These are phyloP conservation scores for Girardinus metallicus DNA, from an alignment of 2,797 vertebrate species.

Conservation along the genomic window DNA sequence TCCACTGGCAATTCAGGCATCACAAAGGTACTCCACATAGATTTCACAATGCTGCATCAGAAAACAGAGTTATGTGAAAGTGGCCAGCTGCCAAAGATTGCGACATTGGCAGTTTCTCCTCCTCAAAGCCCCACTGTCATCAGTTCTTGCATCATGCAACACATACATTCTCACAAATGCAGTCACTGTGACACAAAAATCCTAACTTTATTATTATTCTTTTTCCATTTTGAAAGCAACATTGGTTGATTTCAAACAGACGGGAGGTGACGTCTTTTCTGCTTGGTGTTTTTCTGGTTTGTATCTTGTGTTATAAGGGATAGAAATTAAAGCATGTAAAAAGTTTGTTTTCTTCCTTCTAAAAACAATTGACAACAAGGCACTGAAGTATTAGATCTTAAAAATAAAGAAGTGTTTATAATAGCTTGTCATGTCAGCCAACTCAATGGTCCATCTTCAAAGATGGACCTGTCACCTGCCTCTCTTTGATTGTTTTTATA, in stretches of 20 bases:
- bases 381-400: slow-evolving; percentile 31
- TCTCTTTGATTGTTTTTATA: slow-evolving; percentile 67
- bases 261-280: slow-evolving; percentile 31
- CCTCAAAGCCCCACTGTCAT: slow-evolving; percentile 78
- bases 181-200: slow-evolving; percentile 58
- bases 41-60: slow-evolving; percentile 59
- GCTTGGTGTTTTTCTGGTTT: not conserved
- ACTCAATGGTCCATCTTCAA: slow-evolving; percentile 51
- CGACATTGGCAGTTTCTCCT: slow-evolving; percentile 75
- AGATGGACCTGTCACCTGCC: slow-evolving; percentile 67
- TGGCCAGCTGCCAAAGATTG: slow-evolving; percentile 81
- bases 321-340: not conserved
- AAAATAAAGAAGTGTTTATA: slow-evolving; percentile 39
- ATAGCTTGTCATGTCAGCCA: slow-evolving; percentile 53
- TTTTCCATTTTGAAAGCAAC: slow-evolving; percentile 63
- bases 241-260: slow-evolving; percentile 31
- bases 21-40: slow-evolving; percentile 69
- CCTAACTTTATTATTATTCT: slow-evolving; percentile 79
- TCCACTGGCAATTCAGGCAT: slow-evolving; percentile 66
- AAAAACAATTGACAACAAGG: slow-evolving; percentile 35
- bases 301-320: too few species aligned
- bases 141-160: slow-evolving; percentile 60
- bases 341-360: slow-evolving; percentile 28
- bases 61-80: slow-evolving; percentile 77
- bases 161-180: slow-evolving; percentile 64